Evolutionary conservation across 2,797 vertebrate species (phyloP).

Genomic region (Chaetodon trifasciatus): DNA sequence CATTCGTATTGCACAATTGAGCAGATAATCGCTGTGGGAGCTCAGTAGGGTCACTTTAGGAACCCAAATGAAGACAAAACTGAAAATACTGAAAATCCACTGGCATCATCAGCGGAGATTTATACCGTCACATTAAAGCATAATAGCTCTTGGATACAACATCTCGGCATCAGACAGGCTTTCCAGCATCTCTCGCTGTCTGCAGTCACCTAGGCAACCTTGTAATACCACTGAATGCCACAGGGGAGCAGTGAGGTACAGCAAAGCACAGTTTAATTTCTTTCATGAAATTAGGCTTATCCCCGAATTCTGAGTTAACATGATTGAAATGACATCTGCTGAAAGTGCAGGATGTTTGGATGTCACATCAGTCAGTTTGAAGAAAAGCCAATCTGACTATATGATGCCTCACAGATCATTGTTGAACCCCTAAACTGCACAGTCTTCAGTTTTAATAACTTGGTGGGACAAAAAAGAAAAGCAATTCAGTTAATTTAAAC

Average conservation of each 20-base stretch:
- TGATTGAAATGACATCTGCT: neutral
- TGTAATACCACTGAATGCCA: slow-evolving; percentile 37
- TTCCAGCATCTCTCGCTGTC: neutral
- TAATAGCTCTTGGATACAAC: neutral
- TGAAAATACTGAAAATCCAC: neutral
- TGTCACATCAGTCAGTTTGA: neutral
- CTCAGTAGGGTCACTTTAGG: neutral
- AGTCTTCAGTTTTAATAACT: neutral
- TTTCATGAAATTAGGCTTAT: neutral
- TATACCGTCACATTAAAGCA: neutral
- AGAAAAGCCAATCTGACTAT: neutral
- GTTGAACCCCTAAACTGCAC: neutral
- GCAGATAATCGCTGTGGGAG: no score
- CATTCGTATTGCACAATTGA: neutral
- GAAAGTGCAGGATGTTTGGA: neutral
- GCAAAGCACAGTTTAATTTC: neutral
- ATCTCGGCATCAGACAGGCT: neutral
- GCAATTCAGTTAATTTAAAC: neutral
- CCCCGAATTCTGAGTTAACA: slow-evolving; percentile 16
- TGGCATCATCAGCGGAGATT: neutral
- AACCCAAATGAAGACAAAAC: neutral
- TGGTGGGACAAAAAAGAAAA: neutral
- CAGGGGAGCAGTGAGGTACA: slow-evolving; percentile 48
- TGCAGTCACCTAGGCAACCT: slow-evolving; percentile 12
- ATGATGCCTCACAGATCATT: neutral